A percentile compares a stretch with the other conserved stretches of the same genome.
These are phyloP conservation scores for Harlomillsia oculata DNA, from an alignment of 1,140 invertebrate species.

Conservation along the genomic window DNA sequence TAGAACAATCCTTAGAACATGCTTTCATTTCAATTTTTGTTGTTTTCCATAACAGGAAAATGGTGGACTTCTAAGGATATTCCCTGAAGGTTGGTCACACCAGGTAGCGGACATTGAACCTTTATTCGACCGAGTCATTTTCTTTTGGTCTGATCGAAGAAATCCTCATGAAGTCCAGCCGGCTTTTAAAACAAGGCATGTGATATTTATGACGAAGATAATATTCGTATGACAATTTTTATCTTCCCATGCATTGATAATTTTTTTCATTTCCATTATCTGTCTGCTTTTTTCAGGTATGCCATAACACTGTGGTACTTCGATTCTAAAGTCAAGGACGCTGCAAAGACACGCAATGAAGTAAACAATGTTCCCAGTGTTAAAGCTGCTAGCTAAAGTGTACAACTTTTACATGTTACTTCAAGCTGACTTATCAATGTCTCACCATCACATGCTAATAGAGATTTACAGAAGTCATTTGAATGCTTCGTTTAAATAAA, in stretches of 20 bases:
- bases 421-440: no score
- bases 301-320: constrained; percentile 96
- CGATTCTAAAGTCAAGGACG: constrained; percentile 70
- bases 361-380: constrained; percentile 2
- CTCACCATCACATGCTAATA: no score
- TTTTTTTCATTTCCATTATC: background rate
- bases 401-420: background rate
- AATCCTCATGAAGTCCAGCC: constrained; percentile 96
- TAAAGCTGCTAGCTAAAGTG: constrained; percentile 9
- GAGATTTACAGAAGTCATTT: no score
- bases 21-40: background rate
- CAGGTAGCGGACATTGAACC: constrained; percentile 86
- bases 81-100: constrained; percentile 69
- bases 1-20: background rate
- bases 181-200: constrained; percentile 60
- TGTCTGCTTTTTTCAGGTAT: constrained; percentile 51
- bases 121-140: constrained; percentile 81
- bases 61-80: constrained; percentile 70
- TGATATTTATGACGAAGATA: background rate
- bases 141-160: constrained; percentile 93
- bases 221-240: background rate
- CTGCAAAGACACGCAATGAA: constrained; percentile 44
- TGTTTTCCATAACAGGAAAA: constrained; percentile 44
- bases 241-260: background rate
- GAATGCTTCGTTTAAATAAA: no score